Conservation (phyloP, 2,113 vertebrate species). For the Leucoraja erinaceus region DNA sequence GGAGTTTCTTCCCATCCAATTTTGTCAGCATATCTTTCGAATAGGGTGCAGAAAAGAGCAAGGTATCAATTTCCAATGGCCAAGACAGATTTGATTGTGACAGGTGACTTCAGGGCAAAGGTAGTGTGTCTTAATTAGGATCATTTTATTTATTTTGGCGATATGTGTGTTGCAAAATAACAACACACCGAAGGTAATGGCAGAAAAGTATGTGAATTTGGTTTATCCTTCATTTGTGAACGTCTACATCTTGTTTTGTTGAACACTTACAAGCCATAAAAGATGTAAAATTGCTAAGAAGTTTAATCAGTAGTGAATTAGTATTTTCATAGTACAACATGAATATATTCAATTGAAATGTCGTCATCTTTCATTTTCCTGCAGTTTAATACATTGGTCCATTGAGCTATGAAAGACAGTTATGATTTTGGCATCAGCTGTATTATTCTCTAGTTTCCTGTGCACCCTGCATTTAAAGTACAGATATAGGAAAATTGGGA, state of each 20-base stretch:
- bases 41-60: too few relatives aligned
- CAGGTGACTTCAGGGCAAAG: too few relatives aligned
- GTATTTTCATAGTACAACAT: not conserved
- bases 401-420: not conserved
- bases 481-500: not conserved
- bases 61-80: too few relatives aligned
- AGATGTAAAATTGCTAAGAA: not conserved
- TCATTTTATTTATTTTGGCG: not conserved
- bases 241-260: not conserved
- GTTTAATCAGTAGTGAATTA: not conserved
- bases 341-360: not conserved
- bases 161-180: not conserved
- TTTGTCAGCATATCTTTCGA: too few relatives aligned
- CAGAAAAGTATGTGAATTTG: not conserved
- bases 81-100: too few relatives aligned
- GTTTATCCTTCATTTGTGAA: not conserved
- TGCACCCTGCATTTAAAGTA: not conserved
- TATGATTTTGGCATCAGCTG: not conserved
- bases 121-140: too few relatives aligned
- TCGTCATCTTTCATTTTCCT: not conserved
- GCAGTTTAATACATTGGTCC: not conserved
- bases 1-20: too few relatives aligned
- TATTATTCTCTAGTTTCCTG: not conserved
- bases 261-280: not conserved
- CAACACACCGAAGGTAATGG: not conserved